These are phyloP conservation scores for Phorcus lineatus DNA, from an alignment of 2,888 invertebrate species.

Conservation along the genomic window DNA sequence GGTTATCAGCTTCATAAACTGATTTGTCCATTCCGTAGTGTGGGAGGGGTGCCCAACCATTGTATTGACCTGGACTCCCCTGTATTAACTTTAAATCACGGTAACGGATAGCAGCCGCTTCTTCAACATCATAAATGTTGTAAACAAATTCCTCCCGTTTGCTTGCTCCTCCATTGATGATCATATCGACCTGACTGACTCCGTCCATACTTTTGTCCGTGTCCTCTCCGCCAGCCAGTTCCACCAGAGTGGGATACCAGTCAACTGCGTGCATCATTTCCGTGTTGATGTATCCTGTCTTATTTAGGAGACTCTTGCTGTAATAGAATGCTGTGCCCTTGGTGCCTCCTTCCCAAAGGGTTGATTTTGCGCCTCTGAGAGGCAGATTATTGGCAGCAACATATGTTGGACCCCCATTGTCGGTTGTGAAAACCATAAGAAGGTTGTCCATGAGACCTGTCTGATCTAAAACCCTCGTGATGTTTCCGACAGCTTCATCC, in stretches of 20 bases:
- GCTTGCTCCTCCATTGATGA: constrained; percentile 44
- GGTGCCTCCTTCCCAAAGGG: constrained; percentile 89
- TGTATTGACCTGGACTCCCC: neutral
- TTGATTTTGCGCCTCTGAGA: constrained; percentile 80
- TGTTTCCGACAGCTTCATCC: constrained; percentile 88
- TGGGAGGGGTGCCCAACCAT: neutral
- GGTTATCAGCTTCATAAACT: too few relatives aligned
- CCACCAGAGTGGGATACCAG: constrained; percentile 76
- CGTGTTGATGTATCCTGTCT: constrained; percentile 55
- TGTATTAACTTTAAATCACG: neutral
- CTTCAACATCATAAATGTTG: constrained; percentile 53
- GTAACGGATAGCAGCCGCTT: constrained; percentile 42
- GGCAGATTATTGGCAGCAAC: constrained; percentile 76
- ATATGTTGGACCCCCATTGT: constrained; percentile 77
- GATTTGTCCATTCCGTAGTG: too few relatives aligned
- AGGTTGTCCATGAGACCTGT: constrained; percentile 85
- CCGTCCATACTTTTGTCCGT: constrained; percentile 55
- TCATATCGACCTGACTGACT: constrained; percentile 50
- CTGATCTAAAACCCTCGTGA: constrained; percentile 82
- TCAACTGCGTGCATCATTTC: constrained; percentile 76
- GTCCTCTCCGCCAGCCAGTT: constrained; percentile 68
- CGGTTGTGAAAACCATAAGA: constrained; percentile 88
- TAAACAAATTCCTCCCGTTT: constrained; percentile 56
- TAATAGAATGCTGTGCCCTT: constrained; percentile 63
- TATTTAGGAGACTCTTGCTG: constrained; percentile 59